Evolutionary conservation across 1,140 invertebrate species (phyloP).

Genomic region (Platyura marginata): DNA sequence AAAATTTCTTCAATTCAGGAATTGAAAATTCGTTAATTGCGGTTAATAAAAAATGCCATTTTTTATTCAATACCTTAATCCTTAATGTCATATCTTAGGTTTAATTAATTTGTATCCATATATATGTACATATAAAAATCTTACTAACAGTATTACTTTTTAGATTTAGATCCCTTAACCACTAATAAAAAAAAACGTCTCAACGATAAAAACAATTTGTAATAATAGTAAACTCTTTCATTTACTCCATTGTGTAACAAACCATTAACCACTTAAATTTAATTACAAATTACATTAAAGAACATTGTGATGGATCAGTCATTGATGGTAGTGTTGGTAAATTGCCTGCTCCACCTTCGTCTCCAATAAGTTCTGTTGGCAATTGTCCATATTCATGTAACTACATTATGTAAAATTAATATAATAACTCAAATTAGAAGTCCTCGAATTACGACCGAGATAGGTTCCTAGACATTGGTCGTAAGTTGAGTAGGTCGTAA

Average conservation of each 20-base stretch:
- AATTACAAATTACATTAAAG: constrained; percentile 4
- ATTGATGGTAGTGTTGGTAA: constrained; percentile 13
- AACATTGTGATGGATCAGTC: constrained; percentile 4
- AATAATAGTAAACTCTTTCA: constrained; percentile 1
- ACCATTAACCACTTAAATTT: constrained; percentile 5
- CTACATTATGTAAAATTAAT: too few relatives aligned
- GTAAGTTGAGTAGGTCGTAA: too few relatives aligned
- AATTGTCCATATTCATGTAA: constrained; percentile 74
- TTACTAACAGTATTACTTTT: neutral
- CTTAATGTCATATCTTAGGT: too few relatives aligned
- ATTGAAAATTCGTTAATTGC: too few relatives aligned
- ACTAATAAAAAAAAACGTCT: neutral
- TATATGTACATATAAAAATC: neutral
- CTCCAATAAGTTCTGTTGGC: constrained; percentile 65
- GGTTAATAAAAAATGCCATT: too few relatives aligned
- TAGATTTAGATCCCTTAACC: neutral
- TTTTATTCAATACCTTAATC: too few relatives aligned
- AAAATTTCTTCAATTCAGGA: too few relatives aligned
- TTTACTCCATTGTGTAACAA: neutral
- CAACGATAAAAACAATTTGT: constrained; percentile 1
- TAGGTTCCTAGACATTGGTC: too few relatives aligned
- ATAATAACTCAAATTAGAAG: too few relatives aligned
- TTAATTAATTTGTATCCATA: neutral
- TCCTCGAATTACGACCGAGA: too few relatives aligned
- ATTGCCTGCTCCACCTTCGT: constrained; percentile 22